Base-by-base conservation (phyloP, 2,113 vertebrate species). In the Xerus inauris region DNA sequence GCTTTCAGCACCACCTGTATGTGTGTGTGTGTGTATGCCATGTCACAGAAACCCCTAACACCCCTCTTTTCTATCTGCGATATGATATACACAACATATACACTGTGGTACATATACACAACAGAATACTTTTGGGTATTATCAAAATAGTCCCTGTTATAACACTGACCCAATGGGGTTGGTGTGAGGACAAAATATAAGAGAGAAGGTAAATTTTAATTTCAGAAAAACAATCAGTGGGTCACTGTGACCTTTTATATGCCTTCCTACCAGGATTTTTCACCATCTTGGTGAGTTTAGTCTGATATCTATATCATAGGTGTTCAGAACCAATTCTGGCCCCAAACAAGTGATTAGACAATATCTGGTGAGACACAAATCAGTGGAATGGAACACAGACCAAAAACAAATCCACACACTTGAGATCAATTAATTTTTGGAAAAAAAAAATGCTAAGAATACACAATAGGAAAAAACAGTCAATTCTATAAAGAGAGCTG, bases 251-350 rank as follows among this genome's bases (percentile, higher is more conserved):
- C 71, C 35, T 88, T 93, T 45, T 40, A 3, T 57, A 59, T 67
- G 35, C 3, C 11, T 81, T 20, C 42, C 17, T 57, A 57, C 10
- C 4, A 72, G 76, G 8, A 9, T 51, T 54, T 35, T 17, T 80
- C 40, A 89, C 30, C 30, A 19, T 96, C n/a, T 30, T 49, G 20
- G 16, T 69, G 28, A 93, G 32, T 38, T 80, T 26, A 62, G 3
- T 69, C 77, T 75, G 45, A 73, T 80, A 71, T 6, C 14, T 71
- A 20, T 71, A 82, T 88, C 28, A 11, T 28, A 82, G 38, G n/a
- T 57, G 22, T 45, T 91, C 71, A 93, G 73, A 73, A 8, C 49
- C 24, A 84, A 80, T 84, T 87, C 9, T 94, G 42, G 49, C 14
- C 84, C 12, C 93, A 47, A 42, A 17, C 14, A 73, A 91, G 22